These are phyloP conservation scores for Ochlodes sylvanus DNA, from an alignment of 2,888 invertebrate genomes.

Conservation along the genomic window DNA sequence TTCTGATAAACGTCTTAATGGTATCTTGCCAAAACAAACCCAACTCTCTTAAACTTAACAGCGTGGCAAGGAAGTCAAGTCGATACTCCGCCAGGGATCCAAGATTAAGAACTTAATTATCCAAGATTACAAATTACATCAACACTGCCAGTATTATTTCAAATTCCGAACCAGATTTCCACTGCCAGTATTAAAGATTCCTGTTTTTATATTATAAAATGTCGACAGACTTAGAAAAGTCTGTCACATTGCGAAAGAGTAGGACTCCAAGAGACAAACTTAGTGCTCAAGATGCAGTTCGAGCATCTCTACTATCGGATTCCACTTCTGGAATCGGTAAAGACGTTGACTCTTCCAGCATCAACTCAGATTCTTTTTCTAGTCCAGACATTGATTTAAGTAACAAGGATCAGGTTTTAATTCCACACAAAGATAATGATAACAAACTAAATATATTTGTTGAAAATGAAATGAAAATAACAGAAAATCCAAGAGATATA, in stretches of 20 bases:
- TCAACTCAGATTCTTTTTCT: conserved; percentile 66
- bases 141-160: conserved; percentile 24
- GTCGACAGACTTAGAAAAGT: conserved; percentile 63
- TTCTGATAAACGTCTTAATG: conserved; percentile 81
- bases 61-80: conserved; percentile 79
- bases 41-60: conserved; percentile 77
- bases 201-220: conserved; percentile 61
- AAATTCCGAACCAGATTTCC: conserved; percentile 8
- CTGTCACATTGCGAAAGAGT: conserved; percentile 60
- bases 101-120: conserved; percentile 84
- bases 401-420: conserved; percentile 52
- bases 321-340: conserved; percentile 81
- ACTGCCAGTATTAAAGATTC: conserved; percentile 68
- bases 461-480: conserved; percentile 41
- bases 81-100: conserved; percentile 84
- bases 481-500: conserved; percentile 52
- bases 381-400: conserved; percentile 71
- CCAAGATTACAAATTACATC: conserved; percentile 53
- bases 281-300: conserved; percentile 57
- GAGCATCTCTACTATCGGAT: conserved; percentile 74
- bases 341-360: conserved; percentile 70
- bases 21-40: conserved; percentile 82
- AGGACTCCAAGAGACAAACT: conserved; percentile 62
- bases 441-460: conserved; percentile 50
- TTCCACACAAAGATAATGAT: conserved; percentile 36